These are phyloP conservation scores for Clostera curtula DNA, from an alignment of 2,888 invertebrate genomes.

Conservation along the genomic window DNA sequence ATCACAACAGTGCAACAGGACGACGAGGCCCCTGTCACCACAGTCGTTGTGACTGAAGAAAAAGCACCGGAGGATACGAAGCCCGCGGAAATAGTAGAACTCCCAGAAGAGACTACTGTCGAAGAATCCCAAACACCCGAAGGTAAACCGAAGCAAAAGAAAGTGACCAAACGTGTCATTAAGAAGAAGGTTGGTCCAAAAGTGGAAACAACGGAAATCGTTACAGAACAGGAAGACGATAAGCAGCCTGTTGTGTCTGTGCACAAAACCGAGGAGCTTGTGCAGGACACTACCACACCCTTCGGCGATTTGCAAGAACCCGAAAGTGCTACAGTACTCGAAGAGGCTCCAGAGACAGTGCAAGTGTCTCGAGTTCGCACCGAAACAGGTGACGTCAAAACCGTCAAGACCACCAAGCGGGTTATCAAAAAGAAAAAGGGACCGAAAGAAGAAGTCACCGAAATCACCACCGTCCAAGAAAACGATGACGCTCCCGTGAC, in stretches of 20 bases:
- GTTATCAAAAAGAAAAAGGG: slow-evolving; percentile 29
- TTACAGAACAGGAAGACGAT: slow-evolving; percentile 6
- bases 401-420: slow-evolving; percentile 26
- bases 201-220: slow-evolving; percentile 8
- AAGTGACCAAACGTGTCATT: slow-evolving; percentile 1
- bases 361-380: slow-evolving; percentile 15
- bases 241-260: slow-evolving; percentile 2
- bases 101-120: slow-evolving; percentile 3
- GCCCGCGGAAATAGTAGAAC: slow-evolving; percentile 1
- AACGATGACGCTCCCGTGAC: slow-evolving; percentile 30
- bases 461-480: slow-evolving; percentile 30
- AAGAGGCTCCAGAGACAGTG: slow-evolving; percentile 19
- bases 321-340: not conserved
- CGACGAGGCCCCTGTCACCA: slow-evolving; percentile 21
- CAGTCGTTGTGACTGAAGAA: slow-evolving; percentile 5
- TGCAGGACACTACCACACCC: slow-evolving; percentile 4
- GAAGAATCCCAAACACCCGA: slow-evolving; percentile 3
- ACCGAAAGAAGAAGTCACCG: slow-evolving; percentile 20
- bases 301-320: not conserved
- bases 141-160: slow-evolving; percentile 8
- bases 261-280: slow-evolving; percentile 5
- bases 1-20: slow-evolving; percentile 20
- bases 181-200: slow-evolving; percentile 12
- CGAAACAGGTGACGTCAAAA: slow-evolving; percentile 23
- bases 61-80: not conserved